phyloP scores from a whole-genome alignment of 2,797 vertebrate genomes.

The Gallinago nigripennis region DNA sequence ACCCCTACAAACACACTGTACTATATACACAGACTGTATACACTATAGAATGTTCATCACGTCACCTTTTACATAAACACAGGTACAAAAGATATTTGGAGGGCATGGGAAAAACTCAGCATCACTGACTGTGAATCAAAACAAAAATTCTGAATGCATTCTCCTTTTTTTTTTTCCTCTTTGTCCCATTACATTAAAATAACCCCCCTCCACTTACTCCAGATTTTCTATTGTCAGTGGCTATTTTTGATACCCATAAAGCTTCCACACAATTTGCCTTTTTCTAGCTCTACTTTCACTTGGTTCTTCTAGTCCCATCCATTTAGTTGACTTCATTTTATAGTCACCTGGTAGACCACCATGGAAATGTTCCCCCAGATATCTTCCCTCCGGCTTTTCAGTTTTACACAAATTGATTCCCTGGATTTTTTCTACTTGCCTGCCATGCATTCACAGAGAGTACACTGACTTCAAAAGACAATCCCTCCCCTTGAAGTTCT shows the following conservation, averaged over 20 bases:
- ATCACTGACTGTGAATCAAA: neutral
- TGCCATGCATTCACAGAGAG: neutral
- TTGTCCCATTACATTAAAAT: neutral
- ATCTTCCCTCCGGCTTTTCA: neutral
- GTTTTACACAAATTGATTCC: neutral
- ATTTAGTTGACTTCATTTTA: neutral
- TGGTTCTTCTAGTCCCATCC: neutral
- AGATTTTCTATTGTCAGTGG: neutral
- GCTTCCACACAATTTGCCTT: neutral
- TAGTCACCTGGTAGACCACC: neutral
- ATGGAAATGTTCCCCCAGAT: fast-evolving
- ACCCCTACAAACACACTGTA: neutral
- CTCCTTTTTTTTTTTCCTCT: neutral
- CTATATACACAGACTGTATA: neutral
- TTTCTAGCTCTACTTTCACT: neutral
- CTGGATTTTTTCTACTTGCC: neutral
- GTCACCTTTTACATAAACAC: neutral
- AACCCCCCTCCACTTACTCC: neutral
- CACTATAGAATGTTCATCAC: fast-evolving
- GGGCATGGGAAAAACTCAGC: neutral
- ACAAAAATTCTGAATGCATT: neutral
- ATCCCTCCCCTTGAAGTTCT: neutral
- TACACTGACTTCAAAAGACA: neutral
- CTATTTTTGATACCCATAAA: neutral
- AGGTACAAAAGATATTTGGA: neutral